Percentiles rank a stretch among this genome's conserved stretches.
Evolutionary conservation across 2,888 invertebrate species (phyloP).

Genomic region (Abrostola tripartita): DNA sequence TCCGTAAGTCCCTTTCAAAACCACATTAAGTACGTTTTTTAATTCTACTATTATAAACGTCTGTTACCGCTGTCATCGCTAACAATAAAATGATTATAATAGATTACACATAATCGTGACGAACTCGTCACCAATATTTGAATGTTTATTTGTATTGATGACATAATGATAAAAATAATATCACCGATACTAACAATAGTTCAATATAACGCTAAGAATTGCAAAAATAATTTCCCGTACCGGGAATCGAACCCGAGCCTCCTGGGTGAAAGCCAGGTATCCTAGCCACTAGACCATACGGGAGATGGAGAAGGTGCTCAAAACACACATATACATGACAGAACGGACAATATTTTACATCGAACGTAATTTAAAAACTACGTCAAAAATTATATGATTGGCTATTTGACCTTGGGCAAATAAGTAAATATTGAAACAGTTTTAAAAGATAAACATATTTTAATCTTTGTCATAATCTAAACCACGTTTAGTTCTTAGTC

Average conservation of each 20-base stretch:
- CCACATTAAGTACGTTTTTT: neutral
- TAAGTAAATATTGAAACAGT: neutral
- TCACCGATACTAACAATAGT: neutral
- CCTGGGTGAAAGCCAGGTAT: constrained; percentile 92
- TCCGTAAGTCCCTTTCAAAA: neutral
- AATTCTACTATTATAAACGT: constrained; percentile 3
- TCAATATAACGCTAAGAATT: neutral
- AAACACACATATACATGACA: constrained; percentile 5
- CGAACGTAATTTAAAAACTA: neutral
- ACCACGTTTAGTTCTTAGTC: no score
- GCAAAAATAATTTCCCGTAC: constrained; percentile 85
- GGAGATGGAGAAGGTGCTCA: constrained; percentile 60
- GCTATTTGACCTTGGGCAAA: neutral
- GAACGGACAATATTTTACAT: neutral
- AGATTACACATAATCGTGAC: constrained; percentile 20
- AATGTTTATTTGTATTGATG: constrained; percentile 22
- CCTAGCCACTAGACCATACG: constrained; percentile 91
- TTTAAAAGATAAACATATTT: neutral
- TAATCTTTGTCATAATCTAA: no score
- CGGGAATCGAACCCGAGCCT: constrained; percentile 93
- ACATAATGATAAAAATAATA: constrained; percentile 16
- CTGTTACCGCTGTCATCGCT: constrained; percentile 7
- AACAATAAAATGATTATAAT: constrained; percentile 23
- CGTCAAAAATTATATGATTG: neutral
- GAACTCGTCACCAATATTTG: constrained; percentile 13